phyloP scores from a whole-genome alignment of 2,888 invertebrate species.

The Dicyrtomina minuta region DNA sequence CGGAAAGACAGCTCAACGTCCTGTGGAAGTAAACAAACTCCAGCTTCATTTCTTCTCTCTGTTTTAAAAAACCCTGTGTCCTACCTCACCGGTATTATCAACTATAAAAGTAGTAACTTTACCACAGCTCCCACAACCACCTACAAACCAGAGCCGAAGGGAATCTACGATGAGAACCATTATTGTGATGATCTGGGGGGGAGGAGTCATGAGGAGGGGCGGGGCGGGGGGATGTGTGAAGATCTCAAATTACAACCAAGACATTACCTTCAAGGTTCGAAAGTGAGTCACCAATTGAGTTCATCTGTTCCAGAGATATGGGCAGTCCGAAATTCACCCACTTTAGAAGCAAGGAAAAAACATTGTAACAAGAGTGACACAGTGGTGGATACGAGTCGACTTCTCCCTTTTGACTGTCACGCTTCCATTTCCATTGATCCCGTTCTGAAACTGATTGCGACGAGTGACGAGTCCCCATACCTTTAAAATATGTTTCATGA shows the following conservation, averaged over 20 bases:
- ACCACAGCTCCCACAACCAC: background rate
- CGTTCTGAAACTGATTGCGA: slow-evolving; percentile 46
- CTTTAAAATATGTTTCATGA: background rate
- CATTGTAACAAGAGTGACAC: slow-evolving; percentile 41
- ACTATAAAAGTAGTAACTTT: background rate
- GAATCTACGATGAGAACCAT: background rate
- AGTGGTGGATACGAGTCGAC: slow-evolving; percentile 36
- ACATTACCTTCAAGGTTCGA: slow-evolving; percentile 11
- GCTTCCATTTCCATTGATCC: slow-evolving; percentile 37
- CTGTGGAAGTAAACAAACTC: slow-evolving; percentile 2
- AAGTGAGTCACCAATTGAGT: slow-evolving; percentile 33
- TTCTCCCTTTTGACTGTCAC: slow-evolving; percentile 7
- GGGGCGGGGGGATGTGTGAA: background rate
- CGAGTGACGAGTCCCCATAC: slow-evolving; percentile 43
- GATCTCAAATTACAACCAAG: background rate
- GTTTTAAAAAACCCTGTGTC: slow-evolving; percentile 46
- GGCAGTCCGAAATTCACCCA: slow-evolving; percentile 44
- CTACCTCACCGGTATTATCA: slow-evolving; percentile 40
- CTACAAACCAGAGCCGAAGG: background rate
- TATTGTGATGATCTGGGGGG: background rate
- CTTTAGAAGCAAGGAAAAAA: slow-evolving; percentile 39
- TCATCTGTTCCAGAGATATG: slow-evolving; percentile 49
- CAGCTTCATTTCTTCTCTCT: slow-evolving; percentile 36
- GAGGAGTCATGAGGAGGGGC: background rate
- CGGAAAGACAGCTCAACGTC: slow-evolving; percentile 12